Conservation (phyloP, 92 coral and sea anemone genomes). For the Epizoanthus illoricatus region DNA sequence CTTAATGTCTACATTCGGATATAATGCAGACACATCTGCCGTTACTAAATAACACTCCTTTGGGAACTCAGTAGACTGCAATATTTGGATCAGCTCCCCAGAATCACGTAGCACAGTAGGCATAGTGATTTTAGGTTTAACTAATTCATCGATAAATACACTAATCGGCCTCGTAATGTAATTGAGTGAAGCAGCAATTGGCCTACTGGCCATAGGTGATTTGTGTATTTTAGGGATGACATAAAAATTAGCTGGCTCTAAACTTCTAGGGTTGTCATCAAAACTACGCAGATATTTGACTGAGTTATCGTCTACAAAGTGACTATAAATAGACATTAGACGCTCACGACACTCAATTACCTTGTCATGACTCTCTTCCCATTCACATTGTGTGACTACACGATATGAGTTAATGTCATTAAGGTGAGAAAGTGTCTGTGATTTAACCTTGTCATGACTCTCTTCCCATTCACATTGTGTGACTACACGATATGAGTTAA, state of each 20-base stretch:
- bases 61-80: slow-evolving; percentile 30
- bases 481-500: not conserved
- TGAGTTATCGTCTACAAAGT: slow-evolving; percentile 24
- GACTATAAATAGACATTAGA: slow-evolving; percentile 2
- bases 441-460: slow-evolving; percentile 34
- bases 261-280: slow-evolving; percentile 25
- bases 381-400: slow-evolving; percentile 41
- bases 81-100: slow-evolving; percentile 39
- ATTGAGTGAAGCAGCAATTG: no score
- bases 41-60: slow-evolving; percentile 49
- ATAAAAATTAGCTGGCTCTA: slow-evolving; percentile 43
- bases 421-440: no score
- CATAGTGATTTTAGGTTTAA: no score
- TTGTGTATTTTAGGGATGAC: not conserved
- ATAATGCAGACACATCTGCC: slow-evolving; percentile 56
- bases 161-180: no score
- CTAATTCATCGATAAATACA: no score
- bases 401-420: no score
- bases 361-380: slow-evolving; percentile 39
- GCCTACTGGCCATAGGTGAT: no score
- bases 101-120: slow-evolving; percentile 41
- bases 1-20: slow-evolving; percentile 45
- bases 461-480: slow-evolving; percentile 45
- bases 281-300: slow-evolving; percentile 46
- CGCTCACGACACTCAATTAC: slow-evolving; percentile 36